phyloP scores from a whole-genome alignment of 2,888 invertebrate genomes.

The Lepas anatifera region DNA sequence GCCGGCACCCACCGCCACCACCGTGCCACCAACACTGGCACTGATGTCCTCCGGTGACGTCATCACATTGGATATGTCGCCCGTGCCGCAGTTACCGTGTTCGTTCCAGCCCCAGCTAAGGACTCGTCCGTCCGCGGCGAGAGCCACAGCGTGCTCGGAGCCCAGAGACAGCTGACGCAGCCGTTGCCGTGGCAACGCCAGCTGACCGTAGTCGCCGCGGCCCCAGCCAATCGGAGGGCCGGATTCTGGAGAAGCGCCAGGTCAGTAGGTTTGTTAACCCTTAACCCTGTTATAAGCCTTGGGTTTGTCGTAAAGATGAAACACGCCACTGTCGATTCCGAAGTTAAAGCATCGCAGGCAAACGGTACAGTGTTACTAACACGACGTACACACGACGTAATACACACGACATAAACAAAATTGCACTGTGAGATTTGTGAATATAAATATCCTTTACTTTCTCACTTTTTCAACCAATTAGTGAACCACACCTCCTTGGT shows the following conservation, averaged over 20 bases:
- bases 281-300: too few species aligned
- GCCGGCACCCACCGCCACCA: not conserved
- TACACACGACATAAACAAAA: too few species aligned
- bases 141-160: conserved; percentile 64
- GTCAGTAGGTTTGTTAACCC: too few species aligned
- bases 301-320: too few species aligned
- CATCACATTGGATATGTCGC: conserved; percentile 38
- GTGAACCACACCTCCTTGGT: too few species aligned
- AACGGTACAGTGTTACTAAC: too few species aligned
- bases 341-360: too few species aligned
- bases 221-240: conserved; percentile 44
- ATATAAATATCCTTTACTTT: too few species aligned
- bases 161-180: conserved; percentile 52
- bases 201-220: conserved; percentile 61
- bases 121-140: conserved; percentile 44
- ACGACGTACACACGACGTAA: too few species aligned
- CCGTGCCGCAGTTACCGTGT: conserved; percentile 70
- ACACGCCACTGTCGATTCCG: too few species aligned
- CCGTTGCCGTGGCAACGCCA: conserved; percentile 40
- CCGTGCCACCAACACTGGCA: not conserved
- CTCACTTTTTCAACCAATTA: too few species aligned
- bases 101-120: conserved; percentile 86
- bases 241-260: not conserved
- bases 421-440: too few species aligned
- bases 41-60: conserved; percentile 33